phyloP scores from a whole-genome alignment of 2,113 vertebrate species.

The Mungos mungo region DNA sequence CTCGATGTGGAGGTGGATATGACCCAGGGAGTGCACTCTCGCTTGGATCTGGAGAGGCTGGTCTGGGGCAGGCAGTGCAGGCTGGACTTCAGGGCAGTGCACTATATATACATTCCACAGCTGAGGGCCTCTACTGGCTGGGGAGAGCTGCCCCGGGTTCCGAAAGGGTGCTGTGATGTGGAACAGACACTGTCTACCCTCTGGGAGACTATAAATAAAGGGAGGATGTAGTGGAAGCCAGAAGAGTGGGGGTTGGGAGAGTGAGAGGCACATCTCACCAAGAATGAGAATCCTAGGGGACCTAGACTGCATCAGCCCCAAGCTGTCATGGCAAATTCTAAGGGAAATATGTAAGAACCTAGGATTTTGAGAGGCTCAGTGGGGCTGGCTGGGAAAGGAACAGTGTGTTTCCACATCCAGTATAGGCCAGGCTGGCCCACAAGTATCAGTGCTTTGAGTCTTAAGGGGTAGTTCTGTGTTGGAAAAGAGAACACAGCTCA shows the following conservation, averaged over 20 bases:
- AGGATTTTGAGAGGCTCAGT: background rate
- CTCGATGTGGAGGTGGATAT: background rate
- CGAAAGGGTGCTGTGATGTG: background rate
- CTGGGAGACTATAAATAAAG: background rate
- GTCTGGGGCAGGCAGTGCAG: no score
- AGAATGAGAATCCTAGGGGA: background rate
- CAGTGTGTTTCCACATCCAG: background rate
- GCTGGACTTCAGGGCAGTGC: background rate
- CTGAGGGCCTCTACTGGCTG: fast-evolving
- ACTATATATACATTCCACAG: background rate
- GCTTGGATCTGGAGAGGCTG: background rate
- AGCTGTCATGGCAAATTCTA: background rate
- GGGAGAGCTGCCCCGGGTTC: background rate
- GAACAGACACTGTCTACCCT: background rate
- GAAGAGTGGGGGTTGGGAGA: no score
- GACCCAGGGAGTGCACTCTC: background rate
- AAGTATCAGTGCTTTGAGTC: background rate
- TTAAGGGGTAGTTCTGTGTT: background rate
- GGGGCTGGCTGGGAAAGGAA: background rate
- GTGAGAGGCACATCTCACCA: background rate
- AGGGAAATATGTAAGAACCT: background rate
- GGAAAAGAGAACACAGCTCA: background rate
- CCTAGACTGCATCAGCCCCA: no score
- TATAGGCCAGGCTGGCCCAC: background rate
- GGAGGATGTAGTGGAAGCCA: background rate